phyloP scores from a whole-genome alignment of 2,797 vertebrate species.

The Lepus oiostolus region DNA sequence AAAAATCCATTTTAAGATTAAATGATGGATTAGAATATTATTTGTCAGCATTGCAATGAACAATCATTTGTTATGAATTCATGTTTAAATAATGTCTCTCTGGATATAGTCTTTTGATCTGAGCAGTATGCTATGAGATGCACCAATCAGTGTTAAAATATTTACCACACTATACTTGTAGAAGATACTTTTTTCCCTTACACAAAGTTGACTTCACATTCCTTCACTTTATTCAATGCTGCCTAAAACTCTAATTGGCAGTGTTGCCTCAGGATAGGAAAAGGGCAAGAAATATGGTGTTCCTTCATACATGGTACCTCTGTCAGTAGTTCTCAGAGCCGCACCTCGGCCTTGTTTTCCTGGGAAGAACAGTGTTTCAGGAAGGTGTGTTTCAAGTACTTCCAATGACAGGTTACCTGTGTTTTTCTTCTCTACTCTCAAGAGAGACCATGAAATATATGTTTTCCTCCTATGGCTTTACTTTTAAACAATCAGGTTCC shows the following conservation, averaged over 20 bases:
- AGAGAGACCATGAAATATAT: not conserved
- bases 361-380: not conserved
- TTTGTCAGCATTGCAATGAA: conserved; percentile 42
- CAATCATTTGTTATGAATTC: conserved; percentile 23
- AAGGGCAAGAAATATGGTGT: no score
- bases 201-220: conserved; percentile 54
- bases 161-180: conserved; percentile 29
- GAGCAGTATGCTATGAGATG: not conserved
- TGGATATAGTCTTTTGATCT: conserved; percentile 63
- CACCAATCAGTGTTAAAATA: conserved; percentile 71
- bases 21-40: conserved; percentile 59
- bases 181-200: conserved; percentile 17
- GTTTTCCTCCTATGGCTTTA: conserved; percentile 34
- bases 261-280: not conserved
- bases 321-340: not conserved
- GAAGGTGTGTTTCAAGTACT: not conserved
- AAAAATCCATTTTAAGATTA: conserved; percentile 43
- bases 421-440: not conserved
- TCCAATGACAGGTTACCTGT: not conserved
- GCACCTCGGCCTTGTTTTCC: not conserved
- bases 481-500: conserved; percentile 6
- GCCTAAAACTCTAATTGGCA: conserved; percentile 16
- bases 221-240: not conserved
- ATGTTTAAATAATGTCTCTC: conserved; percentile 27
- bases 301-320: no score